Conservation (phyloP, 2,888 invertebrate species). For the Muscina levida region DNA sequence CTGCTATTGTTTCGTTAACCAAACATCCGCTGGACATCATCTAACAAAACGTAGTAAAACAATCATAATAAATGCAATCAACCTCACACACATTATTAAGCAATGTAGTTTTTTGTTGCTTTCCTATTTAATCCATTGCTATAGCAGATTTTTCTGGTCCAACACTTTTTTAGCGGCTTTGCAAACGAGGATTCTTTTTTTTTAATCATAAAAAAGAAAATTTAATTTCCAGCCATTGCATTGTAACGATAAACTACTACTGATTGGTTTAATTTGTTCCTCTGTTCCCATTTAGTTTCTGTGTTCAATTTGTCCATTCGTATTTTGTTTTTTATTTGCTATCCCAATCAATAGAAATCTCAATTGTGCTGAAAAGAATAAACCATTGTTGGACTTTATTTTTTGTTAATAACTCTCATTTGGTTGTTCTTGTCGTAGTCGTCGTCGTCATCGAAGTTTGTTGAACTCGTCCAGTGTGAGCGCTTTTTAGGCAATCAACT, state of each 20-base stretch:
- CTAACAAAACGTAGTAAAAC: conserved; percentile 13
- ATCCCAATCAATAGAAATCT: too few relatives aligned
- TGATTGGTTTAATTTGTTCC: conserved; percentile 39
- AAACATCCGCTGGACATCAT: conserved; percentile 19
- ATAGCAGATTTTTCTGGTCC: too few relatives aligned
- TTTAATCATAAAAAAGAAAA: background rate
- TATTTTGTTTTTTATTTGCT: background rate
- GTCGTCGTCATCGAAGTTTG: too few relatives aligned
- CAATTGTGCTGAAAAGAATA: background rate
- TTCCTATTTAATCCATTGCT: too few relatives aligned
- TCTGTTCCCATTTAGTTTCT: background rate
- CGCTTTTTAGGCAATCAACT: conserved; percentile 45
- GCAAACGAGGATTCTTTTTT: background rate
- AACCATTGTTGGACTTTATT: conserved; percentile 1
- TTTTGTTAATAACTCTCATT: conserved; percentile 25
- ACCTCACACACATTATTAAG: background rate
- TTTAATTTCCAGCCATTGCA: conserved; percentile 12
- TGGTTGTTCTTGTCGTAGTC: background rate
- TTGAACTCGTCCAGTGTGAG: background rate
- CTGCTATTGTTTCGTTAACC: background rate
- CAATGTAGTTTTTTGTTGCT: background rate
- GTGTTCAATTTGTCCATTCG: conserved; percentile 12
- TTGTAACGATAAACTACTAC: conserved; percentile 24
- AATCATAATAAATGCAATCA: conserved; percentile 41
- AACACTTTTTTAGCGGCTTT: conserved; percentile 12